phyloP scores from a whole-genome alignment of 2,113 vertebrate genomes.

The Callospermophilus lateralis region DNA sequence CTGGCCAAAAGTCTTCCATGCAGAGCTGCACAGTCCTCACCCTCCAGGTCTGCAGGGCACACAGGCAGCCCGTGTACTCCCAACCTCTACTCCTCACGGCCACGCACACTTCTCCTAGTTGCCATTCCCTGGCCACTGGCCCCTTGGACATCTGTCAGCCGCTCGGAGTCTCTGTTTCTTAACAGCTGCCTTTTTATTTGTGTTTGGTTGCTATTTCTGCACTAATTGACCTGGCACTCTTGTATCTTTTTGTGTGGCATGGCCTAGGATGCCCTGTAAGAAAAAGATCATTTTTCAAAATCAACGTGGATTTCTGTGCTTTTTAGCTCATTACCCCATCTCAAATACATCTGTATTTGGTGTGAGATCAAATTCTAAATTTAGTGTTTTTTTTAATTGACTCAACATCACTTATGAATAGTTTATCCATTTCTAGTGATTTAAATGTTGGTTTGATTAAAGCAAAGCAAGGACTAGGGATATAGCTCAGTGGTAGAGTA shows the following conservation, averaged over 20 bases:
- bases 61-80: too few relatives aligned
- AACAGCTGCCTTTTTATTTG: background rate
- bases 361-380: background rate
- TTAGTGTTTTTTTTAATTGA: background rate
- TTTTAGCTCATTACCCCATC: background rate
- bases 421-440: background rate
- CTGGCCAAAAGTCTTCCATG: background rate
- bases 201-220: background rate
- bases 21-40: rapidly evolving
- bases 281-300: background rate
- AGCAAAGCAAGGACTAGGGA: background rate
- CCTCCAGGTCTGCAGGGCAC: background rate
- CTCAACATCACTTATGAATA: background rate
- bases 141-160: too few relatives aligned
- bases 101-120: too few relatives aligned
- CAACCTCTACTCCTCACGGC: background rate
- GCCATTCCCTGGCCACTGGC: background rate
- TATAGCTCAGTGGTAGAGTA: background rate
- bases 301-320: background rate
- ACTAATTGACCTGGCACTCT: background rate
- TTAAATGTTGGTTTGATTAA: background rate
- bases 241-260: background rate
- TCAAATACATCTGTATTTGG: background rate
- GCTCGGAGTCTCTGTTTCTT: background rate
- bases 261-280: background rate